Percentiles rank a stretch among this genome's conserved stretches.
Evolutionary conservation across 2,888 invertebrate species (phyloP).

Genomic region (Lampropteryx suffumata): DNA sequence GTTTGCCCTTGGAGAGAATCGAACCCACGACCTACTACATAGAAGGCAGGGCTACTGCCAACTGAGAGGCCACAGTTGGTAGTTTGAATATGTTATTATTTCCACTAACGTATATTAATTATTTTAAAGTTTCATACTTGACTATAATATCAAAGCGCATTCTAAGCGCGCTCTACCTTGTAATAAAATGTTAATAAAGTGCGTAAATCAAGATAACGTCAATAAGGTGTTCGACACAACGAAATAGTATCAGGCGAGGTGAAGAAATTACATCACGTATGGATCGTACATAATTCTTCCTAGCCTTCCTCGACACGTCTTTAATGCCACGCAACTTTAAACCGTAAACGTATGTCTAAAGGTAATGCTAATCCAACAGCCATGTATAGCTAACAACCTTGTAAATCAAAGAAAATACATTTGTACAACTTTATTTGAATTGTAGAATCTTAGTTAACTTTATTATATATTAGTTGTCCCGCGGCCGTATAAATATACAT

Average conservation of each 20-base stretch:
- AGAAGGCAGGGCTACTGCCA: too few species aligned
- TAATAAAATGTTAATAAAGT: conserved; percentile 79
- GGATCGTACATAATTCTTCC: conserved; percentile 59
- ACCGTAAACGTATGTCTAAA: conserved; percentile 30
- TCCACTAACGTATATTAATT: too few species aligned
- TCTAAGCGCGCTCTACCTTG: conserved; percentile 40
- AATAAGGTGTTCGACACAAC: conserved; percentile 70
- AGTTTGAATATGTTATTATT: too few species aligned
- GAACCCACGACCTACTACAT: too few species aligned
- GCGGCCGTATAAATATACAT: conserved; percentile 11
- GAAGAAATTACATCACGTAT: conserved; percentile 65
- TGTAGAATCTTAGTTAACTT: conserved; percentile 25
- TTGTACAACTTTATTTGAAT: conserved; percentile 32
- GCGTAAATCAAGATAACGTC: conserved; percentile 79
- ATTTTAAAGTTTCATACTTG: too few species aligned
- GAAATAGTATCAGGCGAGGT: conserved; percentile 64
- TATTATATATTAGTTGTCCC: too few species aligned
- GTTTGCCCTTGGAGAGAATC: too few species aligned
- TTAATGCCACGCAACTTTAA: conserved; percentile 29
- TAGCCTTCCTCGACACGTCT: conserved; percentile 35
- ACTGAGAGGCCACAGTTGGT: too few species aligned
- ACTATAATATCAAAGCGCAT: conserved; percentile 14
- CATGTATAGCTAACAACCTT: conserved; percentile 17
- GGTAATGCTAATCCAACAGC: conserved; percentile 16
- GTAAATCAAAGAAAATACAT: conserved; percentile 32